Evolutionary conservation across 1,140 invertebrate species (phyloP).

Genomic region (Scaptodrosophila lebanonensis): DNA sequence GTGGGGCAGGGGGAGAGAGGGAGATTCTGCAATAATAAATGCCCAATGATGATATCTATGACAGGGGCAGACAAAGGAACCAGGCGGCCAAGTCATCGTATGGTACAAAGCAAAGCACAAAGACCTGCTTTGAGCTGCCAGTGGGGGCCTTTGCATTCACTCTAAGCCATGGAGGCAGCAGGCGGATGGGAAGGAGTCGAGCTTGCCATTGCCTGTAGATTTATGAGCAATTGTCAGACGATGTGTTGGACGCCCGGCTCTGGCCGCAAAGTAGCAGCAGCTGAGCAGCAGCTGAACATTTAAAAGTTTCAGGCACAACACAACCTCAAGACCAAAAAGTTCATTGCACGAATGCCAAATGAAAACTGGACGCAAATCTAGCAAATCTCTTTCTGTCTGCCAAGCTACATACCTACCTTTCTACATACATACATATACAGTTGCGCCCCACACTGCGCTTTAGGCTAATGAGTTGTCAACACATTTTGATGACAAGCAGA

Average conservation of each 20-base stretch:
- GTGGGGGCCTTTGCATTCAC: slow-evolving; percentile 26
- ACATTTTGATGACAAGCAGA: slow-evolving; percentile 36
- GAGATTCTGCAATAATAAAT: slow-evolving; percentile 60
- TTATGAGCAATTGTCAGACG: slow-evolving; percentile 63
- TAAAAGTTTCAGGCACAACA: slow-evolving; percentile 23
- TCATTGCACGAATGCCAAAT: slow-evolving; percentile 41
- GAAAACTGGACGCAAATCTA: slow-evolving; percentile 5
- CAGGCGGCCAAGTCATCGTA: slow-evolving; percentile 2
- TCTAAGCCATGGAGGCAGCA: slow-evolving; percentile 12
- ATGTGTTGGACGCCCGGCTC: slow-evolving; percentile 1
- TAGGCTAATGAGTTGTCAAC: slow-evolving; percentile 66
- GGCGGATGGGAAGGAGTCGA: slow-evolving; percentile 5
- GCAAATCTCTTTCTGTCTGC: not conserved
- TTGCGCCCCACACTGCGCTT: not conserved
- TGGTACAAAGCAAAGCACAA: slow-evolving; percentile 38
- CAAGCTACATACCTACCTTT: not conserved
- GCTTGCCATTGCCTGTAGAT: slow-evolving; percentile 31
- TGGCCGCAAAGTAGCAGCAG: slow-evolving; percentile 14
- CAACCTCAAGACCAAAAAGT: slow-evolving; percentile 41
- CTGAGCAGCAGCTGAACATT: slow-evolving; percentile 22
- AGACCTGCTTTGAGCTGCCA: slow-evolving; percentile 31
- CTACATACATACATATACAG: too few relatives aligned
- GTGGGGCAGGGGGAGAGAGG: slow-evolving; percentile 13
- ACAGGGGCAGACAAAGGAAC: slow-evolving; percentile 55
- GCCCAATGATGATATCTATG: slow-evolving; percentile 68